A percentile compares a stretch with the other conserved stretches of the same genome.
Evolutionary conservation across 2,797 vertebrate species (phyloP).

Genomic region (Salarias fasciatus): DNA sequence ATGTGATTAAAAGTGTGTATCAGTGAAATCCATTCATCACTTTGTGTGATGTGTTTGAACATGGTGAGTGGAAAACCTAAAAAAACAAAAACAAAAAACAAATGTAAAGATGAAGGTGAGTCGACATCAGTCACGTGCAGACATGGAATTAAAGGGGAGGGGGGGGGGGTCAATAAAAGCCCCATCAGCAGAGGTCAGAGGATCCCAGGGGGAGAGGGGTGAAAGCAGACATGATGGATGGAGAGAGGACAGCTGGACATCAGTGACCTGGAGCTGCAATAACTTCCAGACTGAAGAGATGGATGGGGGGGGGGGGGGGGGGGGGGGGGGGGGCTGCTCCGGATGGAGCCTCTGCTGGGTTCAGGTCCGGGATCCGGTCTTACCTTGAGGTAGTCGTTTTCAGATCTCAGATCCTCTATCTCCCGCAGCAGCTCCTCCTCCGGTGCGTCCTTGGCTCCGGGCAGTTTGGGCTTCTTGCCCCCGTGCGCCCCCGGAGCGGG

Average conservation of each 20-base stretch:
- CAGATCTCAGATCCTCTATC: conserved; percentile 94
- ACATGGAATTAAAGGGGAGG: neutral
- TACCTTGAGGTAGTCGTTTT: conserved; percentile 99
- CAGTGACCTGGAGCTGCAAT: neutral
- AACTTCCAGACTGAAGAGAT: neutral
- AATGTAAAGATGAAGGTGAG: too few relatives aligned
- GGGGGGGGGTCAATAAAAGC: neutral
- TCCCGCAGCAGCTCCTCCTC: conserved; percentile 92
- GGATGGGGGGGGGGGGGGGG: neutral
- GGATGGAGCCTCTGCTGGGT: conserved; percentile 22
- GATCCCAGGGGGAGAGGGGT: conserved; percentile 24
- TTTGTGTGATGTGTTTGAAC: too few relatives aligned
- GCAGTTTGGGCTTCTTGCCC: conserved; percentile 81
- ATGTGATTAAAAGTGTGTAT: too few relatives aligned
- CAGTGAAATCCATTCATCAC: too few relatives aligned
- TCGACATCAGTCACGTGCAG: conserved; percentile 12
- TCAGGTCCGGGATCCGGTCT: too few relatives aligned
- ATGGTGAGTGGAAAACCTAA: too few relatives aligned
- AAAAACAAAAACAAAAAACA: too few relatives aligned
- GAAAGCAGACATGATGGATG: conserved; percentile 53
- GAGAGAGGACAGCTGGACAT: conserved; percentile 13
- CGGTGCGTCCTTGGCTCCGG: conserved; percentile 52
- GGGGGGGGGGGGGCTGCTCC: neutral
- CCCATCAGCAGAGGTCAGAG: conserved; percentile 20
- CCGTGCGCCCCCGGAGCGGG: conserved; percentile 59